Evolutionary conservation across 2,113 vertebrate species (phyloP).

Genomic region (Macroglossus sobrinus): DNA sequence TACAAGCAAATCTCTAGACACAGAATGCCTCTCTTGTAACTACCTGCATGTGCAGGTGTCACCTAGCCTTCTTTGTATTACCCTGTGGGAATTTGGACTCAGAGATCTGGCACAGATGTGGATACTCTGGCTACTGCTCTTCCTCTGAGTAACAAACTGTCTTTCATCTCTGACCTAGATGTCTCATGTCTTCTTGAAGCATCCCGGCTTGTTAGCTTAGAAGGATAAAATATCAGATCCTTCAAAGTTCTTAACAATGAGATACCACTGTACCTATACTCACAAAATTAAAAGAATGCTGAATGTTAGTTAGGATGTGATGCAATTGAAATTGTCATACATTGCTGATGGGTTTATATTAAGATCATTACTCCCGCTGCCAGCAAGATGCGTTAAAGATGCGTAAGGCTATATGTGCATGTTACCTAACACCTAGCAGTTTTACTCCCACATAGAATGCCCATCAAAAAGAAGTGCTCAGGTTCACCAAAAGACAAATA

Average conservation of each 20-base stretch:
- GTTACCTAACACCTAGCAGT: not conserved
- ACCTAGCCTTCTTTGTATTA: not conserved
- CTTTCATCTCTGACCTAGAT: not conserved
- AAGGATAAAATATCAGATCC: not conserved
- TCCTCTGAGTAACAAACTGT: not conserved
- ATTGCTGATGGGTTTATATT: not conserved
- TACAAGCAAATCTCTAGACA: not conserved
- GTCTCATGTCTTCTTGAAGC: not conserved
- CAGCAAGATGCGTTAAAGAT: not conserved
- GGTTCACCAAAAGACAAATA: not conserved
- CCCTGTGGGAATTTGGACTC: not conserved
- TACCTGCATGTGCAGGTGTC: not conserved
- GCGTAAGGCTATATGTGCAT: not conserved
- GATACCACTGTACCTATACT: not conserved
- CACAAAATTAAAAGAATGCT: not conserved
- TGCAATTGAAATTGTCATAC: not conserved
- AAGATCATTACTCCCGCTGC: not conserved
- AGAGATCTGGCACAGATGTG: not conserved
- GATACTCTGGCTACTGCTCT: not conserved
- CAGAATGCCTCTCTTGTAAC: not conserved
- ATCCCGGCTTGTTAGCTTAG: not conserved
- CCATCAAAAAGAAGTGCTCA: not conserved
- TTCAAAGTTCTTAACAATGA: not conserved
- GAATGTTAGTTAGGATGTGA: not conserved
- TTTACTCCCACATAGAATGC: not conserved